Base-by-base conservation (phyloP, 2,888 invertebrate genomes). In the Zaprionus bogoriensis region DNA sequence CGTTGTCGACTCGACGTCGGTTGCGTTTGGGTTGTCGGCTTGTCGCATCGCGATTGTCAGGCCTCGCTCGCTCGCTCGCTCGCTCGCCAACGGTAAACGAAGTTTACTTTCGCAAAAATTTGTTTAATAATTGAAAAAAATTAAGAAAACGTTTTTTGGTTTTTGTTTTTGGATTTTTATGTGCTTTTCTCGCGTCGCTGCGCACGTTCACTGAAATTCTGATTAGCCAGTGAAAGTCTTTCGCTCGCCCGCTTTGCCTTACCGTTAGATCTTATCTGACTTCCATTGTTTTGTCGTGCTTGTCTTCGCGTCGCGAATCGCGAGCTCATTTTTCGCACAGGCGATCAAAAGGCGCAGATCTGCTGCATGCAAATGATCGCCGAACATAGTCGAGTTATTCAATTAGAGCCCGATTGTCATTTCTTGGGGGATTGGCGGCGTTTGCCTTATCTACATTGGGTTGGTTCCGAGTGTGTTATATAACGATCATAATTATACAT, bases 91-190 rank as follows among this genome's bases (percentile, higher is more conserved):
- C 72, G 77, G 83, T 78, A 75, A 50, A 6, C 19, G 9, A 52
- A 23, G 9, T 66, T 61, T 44, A 82, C 80, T 80, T 80, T 80
- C 80, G 80, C 86, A 79, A 83, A 80, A 85, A 80, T 80, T 85
- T 82, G 80, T 67, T 46, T 80, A 85, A 80, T 80, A 85, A 80
- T 80, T 85, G 76, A 78, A 69, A 36, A 79, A 60, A 63, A 39
- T 50, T 59, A 48, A 60, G 59, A 66, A 55, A 3, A 38, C 27
- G 20, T 50, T 52, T 45, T 51, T 63, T 41, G 19, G 45, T 51
- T 57, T 61, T 51, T 41, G 45, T 14, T 14, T 45, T 39, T 36
- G 48, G 25, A 53, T 36, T 27, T 27, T 10, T 10, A 10, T 27
- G 9, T 10, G 3, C 9, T 36, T 14, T 36, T 9, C 32, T 14